Evolutionary conservation across 2,113 vertebrate species (phyloP).

Genomic region (Nannobrachium achirus): DNA sequence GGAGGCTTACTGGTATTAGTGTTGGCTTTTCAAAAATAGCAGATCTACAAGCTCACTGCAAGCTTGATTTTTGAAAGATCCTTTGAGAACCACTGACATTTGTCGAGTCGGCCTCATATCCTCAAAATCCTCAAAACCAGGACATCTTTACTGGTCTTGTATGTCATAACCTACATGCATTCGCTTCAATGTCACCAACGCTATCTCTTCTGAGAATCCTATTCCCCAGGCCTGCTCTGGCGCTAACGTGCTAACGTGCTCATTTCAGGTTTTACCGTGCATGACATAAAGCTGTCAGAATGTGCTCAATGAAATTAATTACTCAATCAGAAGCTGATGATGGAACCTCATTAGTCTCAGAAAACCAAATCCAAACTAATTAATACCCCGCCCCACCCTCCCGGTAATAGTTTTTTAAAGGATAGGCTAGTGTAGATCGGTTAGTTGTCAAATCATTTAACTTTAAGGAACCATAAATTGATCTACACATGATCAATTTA

Average conservation of each 20-base stretch:
- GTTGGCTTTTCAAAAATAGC: no score
- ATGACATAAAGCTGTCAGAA: constrained; percentile 73
- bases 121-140: no score
- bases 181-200: constrained; percentile 36
- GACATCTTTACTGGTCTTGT: background rate
- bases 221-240: background rate
- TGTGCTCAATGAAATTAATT: constrained; percentile 62
- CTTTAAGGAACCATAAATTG: background rate
- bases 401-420: constrained; percentile 22
- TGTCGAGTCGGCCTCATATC: no score
- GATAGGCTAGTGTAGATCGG: background rate
- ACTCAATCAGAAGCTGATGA: constrained; percentile 66
- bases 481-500: no score
- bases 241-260: constrained; percentile 44
- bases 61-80: no score
- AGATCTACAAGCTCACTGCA: no score
- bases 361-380: constrained; percentile 54
- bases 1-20: no score
- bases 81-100: no score
- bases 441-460: background rate
- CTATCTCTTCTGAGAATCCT: constrained; percentile 1
- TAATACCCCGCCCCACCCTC: constrained; percentile 23
- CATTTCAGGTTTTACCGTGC: constrained; percentile 66
- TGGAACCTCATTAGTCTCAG: constrained; percentile 62
- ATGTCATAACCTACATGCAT: background rate